phyloP scores from a whole-genome alignment of 1,140 invertebrate species.

The Harpegnathos saltator region DNA sequence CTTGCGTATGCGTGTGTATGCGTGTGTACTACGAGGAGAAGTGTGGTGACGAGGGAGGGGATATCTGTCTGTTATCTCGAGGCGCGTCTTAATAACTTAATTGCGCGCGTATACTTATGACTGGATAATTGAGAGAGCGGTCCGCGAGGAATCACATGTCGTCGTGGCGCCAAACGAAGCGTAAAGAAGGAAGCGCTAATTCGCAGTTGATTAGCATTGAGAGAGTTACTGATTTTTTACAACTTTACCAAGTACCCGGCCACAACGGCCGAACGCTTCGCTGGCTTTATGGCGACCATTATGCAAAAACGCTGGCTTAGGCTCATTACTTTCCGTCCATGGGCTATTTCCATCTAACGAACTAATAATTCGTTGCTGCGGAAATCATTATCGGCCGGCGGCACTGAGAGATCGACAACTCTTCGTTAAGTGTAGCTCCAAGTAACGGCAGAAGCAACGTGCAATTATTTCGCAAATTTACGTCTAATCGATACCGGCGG shows the following conservation, averaged over 20 bases:
- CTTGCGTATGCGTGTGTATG: no score
- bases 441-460: constrained; percentile 10
- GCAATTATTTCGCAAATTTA: constrained; percentile 20
- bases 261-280: constrained; percentile 50
- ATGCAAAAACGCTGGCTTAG: constrained; percentile 69
- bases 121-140: constrained; percentile 6
- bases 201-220: constrained; percentile 68
- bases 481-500: background rate
- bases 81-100: background rate
- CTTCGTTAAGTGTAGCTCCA: constrained; percentile 28
- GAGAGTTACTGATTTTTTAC: constrained; percentile 64
- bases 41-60: no score
- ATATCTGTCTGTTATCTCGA: background rate
- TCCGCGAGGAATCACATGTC: constrained; percentile 20
- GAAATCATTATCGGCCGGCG: constrained; percentile 68
- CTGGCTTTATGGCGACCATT: constrained; percentile 70
- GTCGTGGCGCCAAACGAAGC: constrained; percentile 53
- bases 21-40: no score
- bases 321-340: constrained; percentile 69
- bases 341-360: constrained; percentile 65
- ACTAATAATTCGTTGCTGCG: constrained; percentile 72
- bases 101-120: constrained; percentile 2
- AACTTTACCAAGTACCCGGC: constrained; percentile 58
- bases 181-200: constrained; percentile 60
- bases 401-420: constrained; percentile 24